Conservation (phyloP, 1,140 invertebrate genomes). For the Portunus trituberculatus region DNA sequence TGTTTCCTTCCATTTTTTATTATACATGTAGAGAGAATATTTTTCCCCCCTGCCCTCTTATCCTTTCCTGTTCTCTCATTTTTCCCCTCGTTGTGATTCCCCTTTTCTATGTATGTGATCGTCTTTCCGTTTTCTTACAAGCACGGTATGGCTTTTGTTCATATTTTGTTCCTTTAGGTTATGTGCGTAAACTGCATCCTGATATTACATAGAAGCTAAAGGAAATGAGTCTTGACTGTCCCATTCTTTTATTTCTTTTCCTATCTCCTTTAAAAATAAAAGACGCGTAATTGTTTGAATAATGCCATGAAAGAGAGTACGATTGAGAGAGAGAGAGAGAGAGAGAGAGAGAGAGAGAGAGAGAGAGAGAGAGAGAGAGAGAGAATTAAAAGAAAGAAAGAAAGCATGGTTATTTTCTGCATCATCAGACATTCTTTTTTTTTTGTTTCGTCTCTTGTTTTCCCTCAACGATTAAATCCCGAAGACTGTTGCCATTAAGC, state of each 20-base stretch:
- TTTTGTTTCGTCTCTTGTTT: not conserved
- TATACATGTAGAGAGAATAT: not conserved
- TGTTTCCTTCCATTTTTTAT: not conserved
- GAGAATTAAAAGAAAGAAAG: constrained; percentile 26
- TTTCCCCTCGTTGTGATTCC: not conserved
- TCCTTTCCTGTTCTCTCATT: not conserved
- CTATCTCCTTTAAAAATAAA: not conserved
- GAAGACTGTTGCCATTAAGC: not conserved
- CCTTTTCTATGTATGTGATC: not conserved
- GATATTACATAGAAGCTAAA: not conserved
- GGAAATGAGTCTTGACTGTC: not conserved
- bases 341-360: constrained; percentile 55
- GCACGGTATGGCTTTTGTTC: not conserved
- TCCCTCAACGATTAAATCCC: not conserved
- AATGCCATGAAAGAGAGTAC: constrained; percentile 6
- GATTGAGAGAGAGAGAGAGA: constrained; percentile 46
- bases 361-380: constrained; percentile 48
- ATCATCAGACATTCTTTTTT: not conserved
- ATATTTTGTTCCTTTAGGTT: not conserved
- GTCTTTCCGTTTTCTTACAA: not conserved
- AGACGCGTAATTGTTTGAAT: not conserved
- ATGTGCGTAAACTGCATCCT: not conserved
- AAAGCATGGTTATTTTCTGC: not conserved
- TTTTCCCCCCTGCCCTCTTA: not conserved
- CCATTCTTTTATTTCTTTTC: not conserved